phyloP scores from a whole-genome alignment of 2,888 invertebrate genomes.

The Trisateles emortualis region DNA sequence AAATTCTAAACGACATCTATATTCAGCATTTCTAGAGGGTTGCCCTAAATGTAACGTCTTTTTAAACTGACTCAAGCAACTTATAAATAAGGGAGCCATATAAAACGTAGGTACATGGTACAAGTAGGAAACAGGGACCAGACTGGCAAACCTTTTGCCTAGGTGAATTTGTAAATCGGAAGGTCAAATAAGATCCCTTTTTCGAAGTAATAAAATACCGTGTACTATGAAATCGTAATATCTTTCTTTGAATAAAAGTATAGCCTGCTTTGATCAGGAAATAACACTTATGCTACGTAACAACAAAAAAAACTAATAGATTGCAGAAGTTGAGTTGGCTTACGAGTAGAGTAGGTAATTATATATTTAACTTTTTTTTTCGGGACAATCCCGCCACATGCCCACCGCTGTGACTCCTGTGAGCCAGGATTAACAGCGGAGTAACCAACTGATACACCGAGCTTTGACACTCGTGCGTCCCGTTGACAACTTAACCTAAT shows the following conservation, averaged over 20 bases:
- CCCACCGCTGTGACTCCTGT: too few relatives aligned
- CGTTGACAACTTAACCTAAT: too few relatives aligned
- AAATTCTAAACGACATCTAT: not conserved
- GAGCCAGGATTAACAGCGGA: too few relatives aligned
- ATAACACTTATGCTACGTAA: not conserved
- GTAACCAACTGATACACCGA: too few relatives aligned
- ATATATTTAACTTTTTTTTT: too few relatives aligned
- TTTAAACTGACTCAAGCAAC: slow-evolving; percentile 12
- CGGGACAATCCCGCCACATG: too few relatives aligned
- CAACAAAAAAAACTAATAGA: too few relatives aligned
- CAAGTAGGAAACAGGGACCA: slow-evolving; percentile 24
- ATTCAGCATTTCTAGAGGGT: not conserved
- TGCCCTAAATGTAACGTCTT: not conserved
- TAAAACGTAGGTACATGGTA: slow-evolving; percentile 43
- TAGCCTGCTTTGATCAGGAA: slow-evolving; percentile 20
- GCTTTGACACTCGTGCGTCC: too few relatives aligned
- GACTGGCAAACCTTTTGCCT: slow-evolving; percentile 33
- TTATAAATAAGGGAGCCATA: slow-evolving; percentile 13
- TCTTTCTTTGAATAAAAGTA: slow-evolving; percentile 14
- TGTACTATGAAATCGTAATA: slow-evolving; percentile 31
- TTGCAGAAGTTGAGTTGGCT: too few relatives aligned
- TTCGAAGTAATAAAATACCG: slow-evolving; percentile 39
- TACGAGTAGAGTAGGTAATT: too few relatives aligned
- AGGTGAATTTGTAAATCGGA: slow-evolving; percentile 39
- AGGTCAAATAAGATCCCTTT: slow-evolving; percentile 31